Percentiles rank a stretch among this genome's conserved stretches.
These are phyloP conservation scores for Taphrorychus bicolor DNA, from an alignment of 2,888 invertebrate genomes.

Conservation along the genomic window DNA sequence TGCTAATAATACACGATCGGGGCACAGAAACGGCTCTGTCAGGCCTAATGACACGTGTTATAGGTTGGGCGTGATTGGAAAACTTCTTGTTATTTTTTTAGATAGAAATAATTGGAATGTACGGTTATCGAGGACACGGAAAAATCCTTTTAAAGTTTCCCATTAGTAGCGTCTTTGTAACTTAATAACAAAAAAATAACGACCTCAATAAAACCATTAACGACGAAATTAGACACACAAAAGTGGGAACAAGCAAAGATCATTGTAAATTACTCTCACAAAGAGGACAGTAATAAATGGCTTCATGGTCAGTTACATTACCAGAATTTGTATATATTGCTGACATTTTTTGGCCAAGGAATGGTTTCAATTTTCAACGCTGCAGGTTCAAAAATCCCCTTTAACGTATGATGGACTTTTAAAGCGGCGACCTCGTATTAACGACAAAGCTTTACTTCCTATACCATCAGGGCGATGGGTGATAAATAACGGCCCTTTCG, in stretches of 20 bases:
- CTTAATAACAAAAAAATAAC: slow-evolving; percentile 17
- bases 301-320: slow-evolving; percentile 42
- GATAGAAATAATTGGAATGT: background rate
- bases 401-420: background rate
- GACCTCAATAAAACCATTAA: slow-evolving; percentile 38
- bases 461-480: background rate
- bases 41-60: slow-evolving; percentile 41
- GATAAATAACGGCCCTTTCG: background rate
- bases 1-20: slow-evolving; percentile 40
- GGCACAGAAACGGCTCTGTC: slow-evolving; percentile 28
- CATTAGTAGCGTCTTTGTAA: slow-evolving; percentile 16
- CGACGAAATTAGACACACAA: slow-evolving; percentile 28
- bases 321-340: slow-evolving; percentile 41
- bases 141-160: background rate
- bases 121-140: background rate
- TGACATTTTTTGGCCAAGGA: slow-evolving; percentile 44
- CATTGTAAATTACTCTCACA: slow-evolving; percentile 39
- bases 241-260: slow-evolving; percentile 23
- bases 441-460: background rate
- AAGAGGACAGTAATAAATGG: slow-evolving; percentile 42
- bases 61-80: slow-evolving; percentile 32
- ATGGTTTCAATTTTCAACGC: slow-evolving; percentile 42
- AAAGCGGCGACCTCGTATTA: background rate
- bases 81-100: slow-evolving; percentile 7
- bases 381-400: slow-evolving; percentile 1